Conservation (phyloP, 2,888 invertebrate species). For the Drosophila ezoana region DNA sequence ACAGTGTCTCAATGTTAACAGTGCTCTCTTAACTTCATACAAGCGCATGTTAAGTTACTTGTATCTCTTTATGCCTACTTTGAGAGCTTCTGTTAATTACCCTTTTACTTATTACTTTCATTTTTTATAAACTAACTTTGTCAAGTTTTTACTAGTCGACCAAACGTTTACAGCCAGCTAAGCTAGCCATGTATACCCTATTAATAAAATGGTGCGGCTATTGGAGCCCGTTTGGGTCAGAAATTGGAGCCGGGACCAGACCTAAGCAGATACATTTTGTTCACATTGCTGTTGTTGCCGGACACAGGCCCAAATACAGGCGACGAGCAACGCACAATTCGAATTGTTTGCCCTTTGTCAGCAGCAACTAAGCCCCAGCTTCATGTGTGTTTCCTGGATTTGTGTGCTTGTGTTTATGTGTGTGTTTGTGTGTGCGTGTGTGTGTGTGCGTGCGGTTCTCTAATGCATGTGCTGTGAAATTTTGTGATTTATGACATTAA, state of each 20-base stretch:
- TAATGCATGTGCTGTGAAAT: conserved; percentile 71
- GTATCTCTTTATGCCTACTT: no score
- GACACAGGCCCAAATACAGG: conserved; percentile 54
- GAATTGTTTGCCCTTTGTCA: conserved; percentile 75
- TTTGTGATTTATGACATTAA: conserved; percentile 78
- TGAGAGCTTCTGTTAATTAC: no score
- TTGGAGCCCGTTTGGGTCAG: conserved; percentile 39
- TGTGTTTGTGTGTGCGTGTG: conserved; percentile 12
- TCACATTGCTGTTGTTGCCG: conserved; percentile 31
- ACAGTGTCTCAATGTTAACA: no score
- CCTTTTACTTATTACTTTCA: no score
- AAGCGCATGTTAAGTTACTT: no score
- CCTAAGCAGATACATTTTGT: conserved; percentile 58
- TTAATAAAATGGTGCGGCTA: conserved; percentile 20
- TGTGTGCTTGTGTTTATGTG: conserved; percentile 15
- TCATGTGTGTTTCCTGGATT: conserved; percentile 24
- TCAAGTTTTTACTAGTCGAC: no score
- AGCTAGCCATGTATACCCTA: conserved; percentile 5
- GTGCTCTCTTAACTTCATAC: no score
- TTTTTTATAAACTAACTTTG: no score
- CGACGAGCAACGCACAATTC: conserved; percentile 70
- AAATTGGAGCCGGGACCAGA: conserved; percentile 28
- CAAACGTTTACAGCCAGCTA: no score
- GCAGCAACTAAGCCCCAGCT: conserved; percentile 61
- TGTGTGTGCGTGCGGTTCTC: conserved; percentile 17